These are phyloP conservation scores for Xiphias gladius DNA, from an alignment of 2,113 vertebrate species.

Conservation along the genomic window DNA sequence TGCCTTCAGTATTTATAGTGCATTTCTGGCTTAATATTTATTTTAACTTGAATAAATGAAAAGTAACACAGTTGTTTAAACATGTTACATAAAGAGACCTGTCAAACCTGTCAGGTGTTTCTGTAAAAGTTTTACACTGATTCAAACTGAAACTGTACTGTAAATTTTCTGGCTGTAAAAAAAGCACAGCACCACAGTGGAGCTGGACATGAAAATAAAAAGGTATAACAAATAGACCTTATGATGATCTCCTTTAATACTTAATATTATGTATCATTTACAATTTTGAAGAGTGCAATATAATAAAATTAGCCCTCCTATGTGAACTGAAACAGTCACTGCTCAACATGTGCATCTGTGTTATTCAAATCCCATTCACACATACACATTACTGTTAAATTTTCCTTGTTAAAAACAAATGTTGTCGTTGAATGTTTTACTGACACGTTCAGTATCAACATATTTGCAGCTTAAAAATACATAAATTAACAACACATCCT, in stretches of 20 bases:
- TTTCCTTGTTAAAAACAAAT: no score
- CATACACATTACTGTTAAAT: no score
- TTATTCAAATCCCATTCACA: no score
- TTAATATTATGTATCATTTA: background rate
- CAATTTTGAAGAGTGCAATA: background rate
- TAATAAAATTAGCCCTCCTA: no score
- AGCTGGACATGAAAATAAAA: no score
- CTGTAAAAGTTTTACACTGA: background rate
- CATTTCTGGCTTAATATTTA: background rate
- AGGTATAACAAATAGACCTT: background rate
- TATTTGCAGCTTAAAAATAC: background rate
- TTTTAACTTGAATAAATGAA: constrained; percentile 2
- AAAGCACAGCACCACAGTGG: background rate
- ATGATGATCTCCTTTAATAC: background rate
- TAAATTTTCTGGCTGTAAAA: background rate
- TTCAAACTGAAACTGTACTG: background rate
- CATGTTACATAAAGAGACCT: no score
- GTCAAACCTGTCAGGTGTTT: background rate
- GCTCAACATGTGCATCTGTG: no score
- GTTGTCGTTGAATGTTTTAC: background rate
- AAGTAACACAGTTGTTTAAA: background rate
- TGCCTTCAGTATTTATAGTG: background rate
- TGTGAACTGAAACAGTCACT: no score
- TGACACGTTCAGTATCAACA: background rate
- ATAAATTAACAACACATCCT: no score